A percentile compares a stretch with the other conserved stretches of the same genome.
These are phyloP conservation scores for Bufotes viridis DNA, from an alignment of 2,797 vertebrate genomes.

Conservation along the genomic window DNA sequence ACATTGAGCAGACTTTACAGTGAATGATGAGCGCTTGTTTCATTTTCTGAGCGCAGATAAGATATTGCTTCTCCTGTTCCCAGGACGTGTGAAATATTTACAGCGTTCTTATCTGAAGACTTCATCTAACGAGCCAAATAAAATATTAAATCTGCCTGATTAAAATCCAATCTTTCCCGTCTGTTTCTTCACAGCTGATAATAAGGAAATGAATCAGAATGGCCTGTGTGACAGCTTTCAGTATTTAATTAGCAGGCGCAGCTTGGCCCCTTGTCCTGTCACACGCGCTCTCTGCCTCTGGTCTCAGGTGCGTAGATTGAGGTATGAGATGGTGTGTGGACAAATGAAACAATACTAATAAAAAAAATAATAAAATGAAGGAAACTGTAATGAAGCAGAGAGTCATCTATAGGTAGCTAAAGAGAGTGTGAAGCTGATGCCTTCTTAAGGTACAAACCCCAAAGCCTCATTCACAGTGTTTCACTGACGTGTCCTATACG, in stretches of 20 bases:
- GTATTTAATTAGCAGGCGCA: slow-evolving; percentile 73
- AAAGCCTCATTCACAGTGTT: too few relatives aligned
- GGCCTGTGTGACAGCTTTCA: slow-evolving; percentile 71
- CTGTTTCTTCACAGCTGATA: slow-evolving; percentile 71
- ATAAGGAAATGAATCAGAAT: slow-evolving; percentile 69
- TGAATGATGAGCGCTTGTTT: not conserved
- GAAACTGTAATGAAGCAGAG: not conserved
- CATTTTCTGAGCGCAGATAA: not conserved
- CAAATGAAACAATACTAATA: not conserved
- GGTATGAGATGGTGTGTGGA: not conserved
- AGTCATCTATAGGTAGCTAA: not conserved
- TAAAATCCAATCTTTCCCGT: slow-evolving; percentile 79
- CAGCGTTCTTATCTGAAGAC: slow-evolving; percentile 78
- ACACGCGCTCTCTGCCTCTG: slow-evolving; percentile 36
- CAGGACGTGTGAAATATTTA: slow-evolving; percentile 74
- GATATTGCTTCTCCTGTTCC: slow-evolving; percentile 31
- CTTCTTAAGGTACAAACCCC: not conserved
- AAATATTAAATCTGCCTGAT: slow-evolving; percentile 79
- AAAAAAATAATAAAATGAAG: not conserved
- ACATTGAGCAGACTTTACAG: not conserved
- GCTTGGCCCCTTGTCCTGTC: slow-evolving; percentile 60
- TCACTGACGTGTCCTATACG: too few relatives aligned
- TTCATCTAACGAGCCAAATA: slow-evolving; percentile 82
- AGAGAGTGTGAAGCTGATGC: not conserved
- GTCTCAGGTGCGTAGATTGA: not conserved